Evolutionary conservation across 2,888 invertebrate species (phyloP).

Genomic region (Exocentrus adspersus): DNA sequence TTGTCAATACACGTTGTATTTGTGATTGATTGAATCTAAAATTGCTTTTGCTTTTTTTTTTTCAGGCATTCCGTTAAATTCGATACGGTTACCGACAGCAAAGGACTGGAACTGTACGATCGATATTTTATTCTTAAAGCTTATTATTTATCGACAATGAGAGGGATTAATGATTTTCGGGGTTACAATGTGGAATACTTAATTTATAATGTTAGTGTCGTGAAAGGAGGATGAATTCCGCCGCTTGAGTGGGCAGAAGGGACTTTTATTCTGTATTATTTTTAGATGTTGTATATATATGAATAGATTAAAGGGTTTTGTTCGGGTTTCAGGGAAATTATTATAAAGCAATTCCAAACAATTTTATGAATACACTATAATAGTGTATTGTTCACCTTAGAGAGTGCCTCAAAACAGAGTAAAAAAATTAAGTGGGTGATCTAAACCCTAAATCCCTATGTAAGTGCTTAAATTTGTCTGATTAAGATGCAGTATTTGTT

Average conservation of each 20-base stretch:
- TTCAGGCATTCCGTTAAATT: conserved; percentile 35
- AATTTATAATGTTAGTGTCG: background rate
- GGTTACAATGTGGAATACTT: background rate
- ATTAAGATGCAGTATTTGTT: no score
- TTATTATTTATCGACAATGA: conserved; percentile 18
- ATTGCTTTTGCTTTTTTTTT: conserved; percentile 59
- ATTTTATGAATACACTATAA: no score
- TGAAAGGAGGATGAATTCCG: background rate
- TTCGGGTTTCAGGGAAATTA: background rate
- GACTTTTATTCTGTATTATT: background rate
- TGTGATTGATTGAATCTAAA: conserved; percentile 62
- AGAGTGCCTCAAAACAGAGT: no score
- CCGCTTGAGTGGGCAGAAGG: background rate
- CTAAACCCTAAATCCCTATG: no score
- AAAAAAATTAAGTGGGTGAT: no score
- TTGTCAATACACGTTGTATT: conserved; percentile 61
- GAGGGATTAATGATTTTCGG: conserved; percentile 13
- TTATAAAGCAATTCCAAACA: no score
- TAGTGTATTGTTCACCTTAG: no score
- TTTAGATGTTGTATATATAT: background rate
- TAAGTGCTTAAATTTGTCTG: no score
- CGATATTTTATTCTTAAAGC: conserved; percentile 19
- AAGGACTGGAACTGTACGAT: conserved; percentile 6
- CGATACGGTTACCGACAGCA: conserved; percentile 27
- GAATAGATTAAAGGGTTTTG: background rate